Percentiles rank a stretch among this genome's conserved stretches.
These are phyloP conservation scores for Psylliodes chrysocephalus DNA, from an alignment of 2,888 invertebrate genomes.

Conservation along the genomic window DNA sequence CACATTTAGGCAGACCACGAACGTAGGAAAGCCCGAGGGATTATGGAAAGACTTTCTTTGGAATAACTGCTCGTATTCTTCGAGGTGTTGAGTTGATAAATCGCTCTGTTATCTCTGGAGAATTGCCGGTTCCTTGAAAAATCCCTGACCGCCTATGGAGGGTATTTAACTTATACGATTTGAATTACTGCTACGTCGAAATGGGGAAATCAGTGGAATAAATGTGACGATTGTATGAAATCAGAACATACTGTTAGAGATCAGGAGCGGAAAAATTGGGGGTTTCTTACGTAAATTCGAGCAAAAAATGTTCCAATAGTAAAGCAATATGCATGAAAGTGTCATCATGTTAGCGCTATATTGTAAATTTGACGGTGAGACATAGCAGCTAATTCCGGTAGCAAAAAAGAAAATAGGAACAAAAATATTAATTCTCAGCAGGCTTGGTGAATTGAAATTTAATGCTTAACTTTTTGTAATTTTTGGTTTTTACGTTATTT, in stretches of 20 bases:
- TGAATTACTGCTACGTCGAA: slow-evolving; percentile 15
- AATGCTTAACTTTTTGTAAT: no score
- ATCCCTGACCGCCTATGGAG: slow-evolving; percentile 25
- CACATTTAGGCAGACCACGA: slow-evolving; percentile 35
- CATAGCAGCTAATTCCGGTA: no score
- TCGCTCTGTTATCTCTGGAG: slow-evolving; percentile 26
- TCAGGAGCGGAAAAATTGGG: no score
- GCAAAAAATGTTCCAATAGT: no score
- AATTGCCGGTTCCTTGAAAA: slow-evolving; percentile 22
- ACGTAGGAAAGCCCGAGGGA: slow-evolving; percentile 22
- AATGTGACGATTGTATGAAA: background rate
- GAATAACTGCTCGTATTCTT: slow-evolving; percentile 32
- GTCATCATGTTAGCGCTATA: no score
- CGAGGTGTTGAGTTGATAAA: slow-evolving; percentile 34
- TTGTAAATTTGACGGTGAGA: no score
- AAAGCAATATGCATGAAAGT: no score
- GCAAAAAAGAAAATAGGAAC: no score
- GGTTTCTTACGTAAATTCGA: no score
- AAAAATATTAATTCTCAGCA: no score
- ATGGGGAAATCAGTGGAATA: background rate
- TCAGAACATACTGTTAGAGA: background rate
- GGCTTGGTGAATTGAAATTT: no score
- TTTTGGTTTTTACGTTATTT: no score
- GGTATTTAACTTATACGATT: slow-evolving; percentile 24
- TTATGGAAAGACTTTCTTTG: slow-evolving; percentile 26